These are phyloP conservation scores for Phrynocephalus vlangalii DNA, from an alignment of 2,797 vertebrate species.

Conservation along the genomic window DNA sequence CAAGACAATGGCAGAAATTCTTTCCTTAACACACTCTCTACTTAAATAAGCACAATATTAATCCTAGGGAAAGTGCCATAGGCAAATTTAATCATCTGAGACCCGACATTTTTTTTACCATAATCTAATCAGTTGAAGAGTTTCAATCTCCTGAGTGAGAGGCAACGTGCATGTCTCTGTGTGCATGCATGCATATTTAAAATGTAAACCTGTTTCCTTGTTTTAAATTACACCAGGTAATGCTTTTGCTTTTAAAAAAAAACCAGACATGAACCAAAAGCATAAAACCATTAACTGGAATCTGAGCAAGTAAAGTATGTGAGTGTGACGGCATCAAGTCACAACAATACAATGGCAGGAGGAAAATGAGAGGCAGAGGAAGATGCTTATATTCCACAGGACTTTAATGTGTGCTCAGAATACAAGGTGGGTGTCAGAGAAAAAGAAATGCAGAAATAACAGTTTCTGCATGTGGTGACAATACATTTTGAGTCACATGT, in stretches of 20 bases:
- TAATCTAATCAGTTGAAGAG: conserved; percentile 44
- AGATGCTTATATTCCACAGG: conserved; percentile 32
- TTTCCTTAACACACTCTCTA: conserved; percentile 41
- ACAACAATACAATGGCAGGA: conserved; percentile 4
- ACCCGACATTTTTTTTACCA: conserved; percentile 32
- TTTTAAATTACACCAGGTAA: conserved; percentile 46
- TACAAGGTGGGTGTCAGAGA: conserved; percentile 26
- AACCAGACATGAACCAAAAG: conserved; percentile 31
- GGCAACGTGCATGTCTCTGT: no score
- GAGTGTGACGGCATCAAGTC: conserved; percentile 24
- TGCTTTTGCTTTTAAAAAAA: conserved; percentile 5
- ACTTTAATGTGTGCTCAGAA: not conserved
- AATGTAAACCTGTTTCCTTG: conserved; percentile 52
- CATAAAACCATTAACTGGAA: conserved; percentile 40
- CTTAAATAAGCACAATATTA: conserved; percentile 55
- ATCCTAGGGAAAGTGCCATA: conserved; percentile 17
- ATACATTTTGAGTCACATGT: conserved; percentile 32
- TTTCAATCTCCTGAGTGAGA: conserved; percentile 35
- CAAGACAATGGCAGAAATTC: conserved; percentile 20
- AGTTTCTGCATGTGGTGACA: conserved; percentile 25
- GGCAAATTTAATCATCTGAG: conserved; percentile 58
- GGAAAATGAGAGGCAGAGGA: conserved; percentile 1
- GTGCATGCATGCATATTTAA: not conserved
- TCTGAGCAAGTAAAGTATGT: conserved; percentile 40
- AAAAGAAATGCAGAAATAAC: conserved; percentile 42